A percentile compares a stretch with the other conserved stretches of the same genome.
Conservation (phyloP, 2,888 invertebrate species). For the Lasioglossum marginatum region DNA sequence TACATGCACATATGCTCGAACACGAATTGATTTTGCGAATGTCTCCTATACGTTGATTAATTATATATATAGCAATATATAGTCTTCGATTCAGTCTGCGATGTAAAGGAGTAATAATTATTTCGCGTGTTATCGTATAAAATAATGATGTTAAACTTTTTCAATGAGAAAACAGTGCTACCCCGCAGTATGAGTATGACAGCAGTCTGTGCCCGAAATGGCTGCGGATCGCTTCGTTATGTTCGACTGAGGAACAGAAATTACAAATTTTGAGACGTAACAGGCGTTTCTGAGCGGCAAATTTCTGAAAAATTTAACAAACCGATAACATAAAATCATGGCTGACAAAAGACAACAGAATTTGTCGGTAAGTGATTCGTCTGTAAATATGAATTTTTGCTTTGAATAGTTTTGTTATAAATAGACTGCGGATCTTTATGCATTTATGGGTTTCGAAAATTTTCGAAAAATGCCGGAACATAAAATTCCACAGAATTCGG, state of each 20-base stretch:
- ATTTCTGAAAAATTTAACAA: background rate
- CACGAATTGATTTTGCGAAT: background rate
- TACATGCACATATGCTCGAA: background rate
- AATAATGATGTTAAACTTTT: background rate
- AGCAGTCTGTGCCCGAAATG: constrained; percentile 10
- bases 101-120: background rate
- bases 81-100: background rate
- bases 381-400: background rate
- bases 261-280: background rate
- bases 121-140: background rate
- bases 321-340: constrained; percentile 43
- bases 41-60: background rate
- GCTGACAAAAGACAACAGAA: constrained; percentile 67
- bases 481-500: no score
- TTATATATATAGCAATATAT: no score
- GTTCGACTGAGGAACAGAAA: background rate
- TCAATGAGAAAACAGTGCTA: background rate
- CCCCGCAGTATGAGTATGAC: background rate
- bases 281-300: background rate
- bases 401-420: background rate
- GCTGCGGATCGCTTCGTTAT: background rate
- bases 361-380: constrained; percentile 59
- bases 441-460: no score
- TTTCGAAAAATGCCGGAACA: no score
- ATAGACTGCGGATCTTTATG: background rate